Percentiles rank a stretch among this genome's conserved stretches.
Conservation (phyloP, 2,113 vertebrate species). For the Caretta caretta region DNA sequence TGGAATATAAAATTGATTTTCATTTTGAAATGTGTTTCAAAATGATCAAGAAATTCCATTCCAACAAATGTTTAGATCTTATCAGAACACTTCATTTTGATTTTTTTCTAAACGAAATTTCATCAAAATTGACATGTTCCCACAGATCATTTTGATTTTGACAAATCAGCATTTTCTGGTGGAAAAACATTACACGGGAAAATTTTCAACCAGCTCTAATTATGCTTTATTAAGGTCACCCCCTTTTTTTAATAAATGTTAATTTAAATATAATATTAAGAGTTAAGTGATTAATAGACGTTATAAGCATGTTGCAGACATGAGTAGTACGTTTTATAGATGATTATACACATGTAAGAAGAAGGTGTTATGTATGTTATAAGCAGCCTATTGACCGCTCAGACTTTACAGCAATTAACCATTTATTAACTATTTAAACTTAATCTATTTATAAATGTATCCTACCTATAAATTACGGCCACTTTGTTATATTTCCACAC, state of each 20-base stretch:
- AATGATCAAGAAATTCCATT: background rate
- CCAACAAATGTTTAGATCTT: background rate
- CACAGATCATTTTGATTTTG: background rate
- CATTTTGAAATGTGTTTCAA: conserved; percentile 14
- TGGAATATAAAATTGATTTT: conserved; percentile 10
- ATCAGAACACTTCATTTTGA: background rate
- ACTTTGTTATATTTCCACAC: background rate
- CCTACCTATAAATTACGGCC: background rate
- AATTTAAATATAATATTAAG: no score
- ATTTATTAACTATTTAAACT: background rate
- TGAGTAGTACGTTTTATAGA: background rate
- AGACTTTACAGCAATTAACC: background rate
- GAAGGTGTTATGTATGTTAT: background rate
- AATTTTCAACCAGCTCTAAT: background rate
- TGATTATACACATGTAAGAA: background rate
- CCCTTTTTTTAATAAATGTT: no score
- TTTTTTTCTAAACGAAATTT: background rate
- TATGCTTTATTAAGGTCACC: background rate
- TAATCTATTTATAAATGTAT: background rate
- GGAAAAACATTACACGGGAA: background rate
- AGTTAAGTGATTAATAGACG: background rate
- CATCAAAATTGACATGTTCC: background rate
- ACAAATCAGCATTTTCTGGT: background rate
- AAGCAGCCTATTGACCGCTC: background rate
- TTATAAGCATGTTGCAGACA: background rate